Evolutionary conservation across 1,140 invertebrate genomes (phyloP).

Genomic region (Eufriesea mexicana): DNA sequence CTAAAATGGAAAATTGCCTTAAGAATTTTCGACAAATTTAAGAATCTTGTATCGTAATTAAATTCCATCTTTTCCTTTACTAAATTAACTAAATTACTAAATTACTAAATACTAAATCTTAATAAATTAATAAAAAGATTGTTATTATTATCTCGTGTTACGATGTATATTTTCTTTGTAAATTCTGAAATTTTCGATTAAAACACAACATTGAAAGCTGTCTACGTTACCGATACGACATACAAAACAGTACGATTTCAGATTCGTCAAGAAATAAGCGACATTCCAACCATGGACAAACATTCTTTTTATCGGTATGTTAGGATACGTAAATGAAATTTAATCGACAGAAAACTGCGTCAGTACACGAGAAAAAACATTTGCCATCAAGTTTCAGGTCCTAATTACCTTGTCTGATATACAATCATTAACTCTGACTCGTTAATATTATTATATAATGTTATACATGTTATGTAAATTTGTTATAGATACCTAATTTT

Average conservation of each 20-base stretch:
- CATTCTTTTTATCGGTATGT: not conserved
- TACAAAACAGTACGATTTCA: not conserved
- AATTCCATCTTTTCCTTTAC: too few species aligned
- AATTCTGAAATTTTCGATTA: not conserved
- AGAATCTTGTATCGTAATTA: too few species aligned
- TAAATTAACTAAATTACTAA: too few species aligned
- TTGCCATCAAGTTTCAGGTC: not conserved
- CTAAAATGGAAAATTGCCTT: too few species aligned
- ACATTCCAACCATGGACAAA: not conserved
- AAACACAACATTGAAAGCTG: too few species aligned
- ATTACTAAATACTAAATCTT: too few species aligned
- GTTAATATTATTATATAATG: conserved; percentile 7
- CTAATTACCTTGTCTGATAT: not conserved
- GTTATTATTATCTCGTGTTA: not conserved
- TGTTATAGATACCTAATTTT: not conserved
- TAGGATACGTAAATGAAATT: not conserved
- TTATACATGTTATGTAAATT: not conserved
- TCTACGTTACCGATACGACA: too few species aligned
- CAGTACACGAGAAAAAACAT: not conserved
- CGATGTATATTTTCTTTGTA: not conserved
- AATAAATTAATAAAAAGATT: too few species aligned
- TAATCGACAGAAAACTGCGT: not conserved
- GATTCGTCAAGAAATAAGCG: not conserved
- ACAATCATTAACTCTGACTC: not conserved
- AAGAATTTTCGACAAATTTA: too few species aligned